Conservation (phyloP, 2,797 vertebrate species). For the Aselliscus stoliczkanus region DNA sequence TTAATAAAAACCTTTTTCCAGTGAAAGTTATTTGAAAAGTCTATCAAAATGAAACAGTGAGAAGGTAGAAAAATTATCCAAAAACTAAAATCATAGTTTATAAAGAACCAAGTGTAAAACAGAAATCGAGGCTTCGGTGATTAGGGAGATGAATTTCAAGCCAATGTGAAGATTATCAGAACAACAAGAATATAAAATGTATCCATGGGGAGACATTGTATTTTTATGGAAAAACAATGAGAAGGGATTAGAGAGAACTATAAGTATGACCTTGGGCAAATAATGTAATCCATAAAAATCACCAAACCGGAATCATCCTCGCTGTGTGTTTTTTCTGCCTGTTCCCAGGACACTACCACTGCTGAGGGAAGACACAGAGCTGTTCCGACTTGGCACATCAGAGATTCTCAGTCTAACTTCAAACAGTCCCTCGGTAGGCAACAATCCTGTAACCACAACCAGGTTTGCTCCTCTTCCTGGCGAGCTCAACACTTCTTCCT, state of each 20-base stretch:
- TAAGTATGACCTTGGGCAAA: constrained; percentile 8
- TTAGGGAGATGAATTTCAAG: neutral
- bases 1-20: too few relatives aligned
- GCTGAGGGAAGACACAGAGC: neutral
- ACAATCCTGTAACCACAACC: neutral
- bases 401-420: neutral
- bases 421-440: neutral
- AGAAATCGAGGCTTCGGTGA: neutral
- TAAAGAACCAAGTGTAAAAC: neutral
- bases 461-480: neutral
- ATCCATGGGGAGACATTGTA: neutral
- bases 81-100: neutral
- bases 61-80: neutral
- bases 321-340: neutral
- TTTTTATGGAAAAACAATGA: neutral
- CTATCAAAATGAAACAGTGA: neutral
- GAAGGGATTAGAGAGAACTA: neutral
- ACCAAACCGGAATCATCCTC: neutral
- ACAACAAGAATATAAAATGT: neutral
- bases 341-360: neutral
- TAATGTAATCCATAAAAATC: constrained; percentile 3
- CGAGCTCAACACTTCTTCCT: neutral
- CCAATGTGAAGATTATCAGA: neutral
- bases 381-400: neutral
- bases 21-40: neutral